phyloP scores from a whole-genome alignment of 2,888 invertebrate genomes.

The Ariolimax columbianus region DNA sequence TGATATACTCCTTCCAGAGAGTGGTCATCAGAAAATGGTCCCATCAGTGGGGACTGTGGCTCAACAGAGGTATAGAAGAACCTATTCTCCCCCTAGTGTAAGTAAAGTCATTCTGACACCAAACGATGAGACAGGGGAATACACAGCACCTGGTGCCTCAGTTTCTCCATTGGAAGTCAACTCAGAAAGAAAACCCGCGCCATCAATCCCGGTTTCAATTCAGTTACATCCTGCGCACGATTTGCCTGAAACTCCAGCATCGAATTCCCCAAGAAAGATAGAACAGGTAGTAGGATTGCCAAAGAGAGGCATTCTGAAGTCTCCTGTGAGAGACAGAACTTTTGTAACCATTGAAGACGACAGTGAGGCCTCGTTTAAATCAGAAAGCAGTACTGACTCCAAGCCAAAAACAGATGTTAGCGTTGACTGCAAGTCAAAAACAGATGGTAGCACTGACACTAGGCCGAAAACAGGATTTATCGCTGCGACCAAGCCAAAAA shows the following conservation, averaged over 20 bases:
- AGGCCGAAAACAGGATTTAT: not conserved
- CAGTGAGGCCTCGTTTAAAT: not conserved
- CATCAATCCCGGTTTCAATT: not conserved
- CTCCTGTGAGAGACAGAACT: not conserved
- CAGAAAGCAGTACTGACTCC: not conserved
- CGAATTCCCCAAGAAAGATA: not conserved
- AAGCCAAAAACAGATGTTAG: not conserved
- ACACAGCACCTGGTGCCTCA: not conserved
- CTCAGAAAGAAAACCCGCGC: not conserved
- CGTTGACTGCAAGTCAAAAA: not conserved
- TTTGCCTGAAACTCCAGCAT: not conserved
- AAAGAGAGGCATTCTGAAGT: conserved; percentile 24
- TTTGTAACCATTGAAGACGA: not conserved
- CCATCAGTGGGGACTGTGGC: conserved; percentile 57
- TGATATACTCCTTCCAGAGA: not conserved
- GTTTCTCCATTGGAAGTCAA: not conserved
- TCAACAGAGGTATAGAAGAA: conserved; percentile 55
- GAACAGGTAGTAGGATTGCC: not conserved
- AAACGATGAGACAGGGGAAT: not conserved
- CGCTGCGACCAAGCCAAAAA: not conserved
- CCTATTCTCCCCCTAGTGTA: conserved; percentile 49
- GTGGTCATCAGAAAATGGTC: conserved; percentile 48
- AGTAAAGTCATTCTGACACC: not conserved
- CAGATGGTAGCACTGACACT: not conserved
- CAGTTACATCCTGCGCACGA: not conserved